Evolutionary conservation across 2,888 invertebrate species (phyloP), one percentile per base, ranked within the genome.

Genomic region (Sminthurides aquaticus): DNA sequence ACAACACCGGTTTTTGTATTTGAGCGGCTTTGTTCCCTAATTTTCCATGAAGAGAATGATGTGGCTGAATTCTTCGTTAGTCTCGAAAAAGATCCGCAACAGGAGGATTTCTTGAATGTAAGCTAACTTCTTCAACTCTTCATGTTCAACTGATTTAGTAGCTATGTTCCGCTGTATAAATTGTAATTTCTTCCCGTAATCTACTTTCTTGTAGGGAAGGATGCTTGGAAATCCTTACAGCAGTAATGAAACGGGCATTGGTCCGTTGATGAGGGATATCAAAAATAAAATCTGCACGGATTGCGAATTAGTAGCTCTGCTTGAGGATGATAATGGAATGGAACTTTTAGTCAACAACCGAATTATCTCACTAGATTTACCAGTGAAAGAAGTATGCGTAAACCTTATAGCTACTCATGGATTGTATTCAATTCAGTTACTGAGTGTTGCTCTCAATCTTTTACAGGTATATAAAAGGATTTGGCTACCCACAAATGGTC

Each of bases 301-400:
- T 80, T 98, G 98, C 79, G 98, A 99, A 78, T 82, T 99, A 67
- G 94, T 99, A n/a, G 97, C 98, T 0, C 80, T 99, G 27, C 80
- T 98, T 0, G 98, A 99, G 78, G 98, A 99, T 79, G 99, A 98
- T 79, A 97, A 94, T 77, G 97, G 97, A 62, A 98, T 98, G 96
- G 97, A 97, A 78, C 82, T 98, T 71, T 84, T 99, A 29, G 97
- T 99, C 5, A 92, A 93, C 79, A 97, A 97, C 79, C 97, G 97
- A 82, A 99, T 99, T 72, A 97, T 99, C 79, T 94, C 94, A 68
- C 83, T 99, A 18, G 96, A 98, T 80, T 82, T 99, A 74, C 91
- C 94, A 0, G 98, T 98, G 18, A 93, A 93, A 78, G 96, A 96
- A 76, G 90, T 90, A 72, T 65, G 58, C 43, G n/a, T n/a, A n/a